Evolutionary conservation across 2,888 invertebrate species (phyloP).

Genomic region (Creontiades dilutus): DNA sequence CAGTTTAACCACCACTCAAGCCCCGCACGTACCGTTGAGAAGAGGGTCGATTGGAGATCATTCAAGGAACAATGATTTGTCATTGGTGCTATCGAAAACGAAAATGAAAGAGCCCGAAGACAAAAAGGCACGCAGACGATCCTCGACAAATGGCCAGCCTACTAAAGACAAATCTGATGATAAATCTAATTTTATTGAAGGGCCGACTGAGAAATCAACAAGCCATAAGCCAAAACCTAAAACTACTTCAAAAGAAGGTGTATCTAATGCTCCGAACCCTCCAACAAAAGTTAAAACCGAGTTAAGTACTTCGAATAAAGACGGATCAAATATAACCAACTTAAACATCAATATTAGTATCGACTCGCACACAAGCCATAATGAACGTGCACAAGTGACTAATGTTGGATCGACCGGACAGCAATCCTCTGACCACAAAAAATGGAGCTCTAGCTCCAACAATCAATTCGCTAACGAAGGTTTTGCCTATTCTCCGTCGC

Average conservation of each 20-base stretch:
- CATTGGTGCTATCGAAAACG: conserved; percentile 38
- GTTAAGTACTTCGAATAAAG: background rate
- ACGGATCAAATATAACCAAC: background rate
- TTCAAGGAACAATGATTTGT: background rate
- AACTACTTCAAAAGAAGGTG: background rate
- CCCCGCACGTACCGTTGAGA: background rate
- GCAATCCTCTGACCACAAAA: background rate
- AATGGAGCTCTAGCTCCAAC: background rate
- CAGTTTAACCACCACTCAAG: background rate
- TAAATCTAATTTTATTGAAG: background rate
- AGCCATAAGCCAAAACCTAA: background rate
- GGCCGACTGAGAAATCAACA: background rate
- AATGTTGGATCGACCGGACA: too few relatives aligned
- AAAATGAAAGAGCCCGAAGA: background rate
- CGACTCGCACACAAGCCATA: conserved; percentile 2
- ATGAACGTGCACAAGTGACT: background rate
- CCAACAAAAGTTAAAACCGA: background rate
- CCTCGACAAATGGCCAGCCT: background rate
- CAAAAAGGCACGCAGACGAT: background rate
- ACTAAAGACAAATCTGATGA: background rate
- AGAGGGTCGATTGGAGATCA: conserved; percentile 40
- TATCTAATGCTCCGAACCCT: background rate
- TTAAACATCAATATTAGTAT: background rate
- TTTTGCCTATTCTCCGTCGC: background rate
- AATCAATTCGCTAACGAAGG: background rate